phyloP scores from a whole-genome alignment of 2,797 vertebrate species.

The Eospalax fontanierii region DNA sequence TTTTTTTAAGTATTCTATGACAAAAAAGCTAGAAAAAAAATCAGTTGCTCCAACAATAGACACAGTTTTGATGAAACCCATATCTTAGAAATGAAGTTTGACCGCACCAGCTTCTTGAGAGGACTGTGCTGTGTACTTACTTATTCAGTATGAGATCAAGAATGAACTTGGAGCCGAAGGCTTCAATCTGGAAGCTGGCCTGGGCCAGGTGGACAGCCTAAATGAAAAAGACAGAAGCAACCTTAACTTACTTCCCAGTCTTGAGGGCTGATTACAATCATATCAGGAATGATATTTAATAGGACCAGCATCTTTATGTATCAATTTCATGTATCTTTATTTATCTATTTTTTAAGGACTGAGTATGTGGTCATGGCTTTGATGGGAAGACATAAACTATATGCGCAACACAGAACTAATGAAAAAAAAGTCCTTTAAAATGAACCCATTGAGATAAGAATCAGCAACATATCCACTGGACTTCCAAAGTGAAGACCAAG shows the following conservation, averaged over 20 bases:
- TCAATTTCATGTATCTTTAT: too few relatives aligned
- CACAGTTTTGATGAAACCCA: slow-evolving; percentile 55
- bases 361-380: neutral
- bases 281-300: slow-evolving; percentile 62
- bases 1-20: slow-evolving; percentile 25
- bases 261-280: slow-evolving; percentile 63
- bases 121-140: slow-evolving; percentile 91
- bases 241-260: slow-evolving; percentile 68
- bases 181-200: slow-evolving; percentile 98
- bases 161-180: slow-evolving; percentile 96
- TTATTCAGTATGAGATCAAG: slow-evolving; percentile 98
- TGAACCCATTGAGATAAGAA: slow-evolving; percentile 66
- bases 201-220: slow-evolving; percentile 97
- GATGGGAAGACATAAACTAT: slow-evolving; percentile 43
- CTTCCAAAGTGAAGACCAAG: slow-evolving; percentile 58
- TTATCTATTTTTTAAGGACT: slow-evolving; percentile 12
- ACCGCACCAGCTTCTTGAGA: slow-evolving; percentile 19
- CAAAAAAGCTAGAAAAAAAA: slow-evolving; percentile 41
- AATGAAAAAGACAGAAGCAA: slow-evolving; percentile 83
- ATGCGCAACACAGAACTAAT: slow-evolving; percentile 38
- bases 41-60: slow-evolving; percentile 33
- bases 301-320: neutral
- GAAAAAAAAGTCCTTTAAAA: slow-evolving; percentile 53
- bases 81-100: slow-evolving; percentile 41
- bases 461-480: slow-evolving; percentile 54